Base-by-base conservation (phyloP, 2,888 invertebrate genomes). In the Ypsolopha scabrella region DNA sequence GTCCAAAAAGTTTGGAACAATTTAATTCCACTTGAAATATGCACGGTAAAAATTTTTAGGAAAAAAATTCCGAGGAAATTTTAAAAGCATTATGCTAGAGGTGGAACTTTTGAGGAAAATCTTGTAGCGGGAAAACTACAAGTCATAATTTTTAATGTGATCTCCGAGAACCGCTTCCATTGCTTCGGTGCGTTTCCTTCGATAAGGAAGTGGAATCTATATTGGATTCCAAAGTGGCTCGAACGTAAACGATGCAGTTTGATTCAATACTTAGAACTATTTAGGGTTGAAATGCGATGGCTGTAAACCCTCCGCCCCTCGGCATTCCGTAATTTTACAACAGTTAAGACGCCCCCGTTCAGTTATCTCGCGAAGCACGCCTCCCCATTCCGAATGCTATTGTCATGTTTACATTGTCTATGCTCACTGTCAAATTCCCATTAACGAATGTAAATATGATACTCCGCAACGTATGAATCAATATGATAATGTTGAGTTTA, bases 361-460 rank as follows among this genome's bases (percentile, higher is more conserved):
- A 64, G 80, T 82, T 85, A 85, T 85, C 85, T 78, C 75, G 66
- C 74, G 75, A 70, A 76, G 79, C 79, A 69, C 85, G 83, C 80
- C 73, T 72, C 72, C 70, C 68, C 64, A 63, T 72, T 74, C 68
- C 68, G 65, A 61, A 69, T 73, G 60, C 81, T 70, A 83, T 86
- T 86, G 85, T 86, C 76, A 72, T 80, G 75, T 82, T 81, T 80
- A 80, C 82, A 82, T 83, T 86, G 81, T 82, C 80, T 82, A 74
- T 80, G 49, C 70, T 80, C 79, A 79, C 75, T 78, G 74, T 71
- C 72, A 67, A 77, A 80, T 81, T 82, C 79, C 77, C 73, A 81
- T 82, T 80, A 79, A 72, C 69, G 9, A 45, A 51, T 24, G 51
- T 51, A 54, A 39, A 38, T 45, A 33, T 48, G 48, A 48, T 43